Evolutionary conservation across 2,113 vertebrate species (phyloP), one percentile per base, ranked within the genome.

Genomic region (Eretmochelys imbricata): DNA sequence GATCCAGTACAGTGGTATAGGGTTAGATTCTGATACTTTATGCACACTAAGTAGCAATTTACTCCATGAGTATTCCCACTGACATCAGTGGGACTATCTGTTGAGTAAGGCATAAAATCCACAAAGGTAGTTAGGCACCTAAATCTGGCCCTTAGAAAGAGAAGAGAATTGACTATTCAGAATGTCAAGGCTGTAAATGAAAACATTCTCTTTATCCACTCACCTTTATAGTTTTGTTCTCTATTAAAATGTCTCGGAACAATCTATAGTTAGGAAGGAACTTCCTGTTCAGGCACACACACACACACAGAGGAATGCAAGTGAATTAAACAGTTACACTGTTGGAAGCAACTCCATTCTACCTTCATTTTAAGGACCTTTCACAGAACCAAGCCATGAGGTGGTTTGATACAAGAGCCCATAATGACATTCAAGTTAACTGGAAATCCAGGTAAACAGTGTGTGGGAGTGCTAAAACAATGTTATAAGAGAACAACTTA

Each of bases 391-490:
- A 76, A 55, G 51, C 55, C 53, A 1, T 88, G n/a, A 80, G 69
- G 35, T 20, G 91, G 7, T 57, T 93, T 85, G 86, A 24, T 76
- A 49, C 59, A 92, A 76, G 48, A 94, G 80, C 29, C 25, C 10
- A 13, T 76, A 65, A 83, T 3, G 62, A 95, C 90, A 82, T 91
- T 84, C 55, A 94, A 65, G 85, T 95, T 93, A 93, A 96, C 89
- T 93, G 79, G 93, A 96, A 96, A 49, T 8, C 69, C 84, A 93
- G 80, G 80, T 84, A 80, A 82, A 75, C 24, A 55, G 5, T 0
- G 14, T 4, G 16, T 65, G 62, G 31, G 31, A 13, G 31, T 7
- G 31, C 29, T n/a, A 35, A 65, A 31, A 35, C 31, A 65, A 19
- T 65, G 31, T 65, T 65, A 65, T 35, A 65, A 65, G 62, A 65